These are phyloP conservation scores for Apodemus sylvaticus DNA, from an alignment of 2,113 vertebrate genomes.

Conservation along the genomic window DNA sequence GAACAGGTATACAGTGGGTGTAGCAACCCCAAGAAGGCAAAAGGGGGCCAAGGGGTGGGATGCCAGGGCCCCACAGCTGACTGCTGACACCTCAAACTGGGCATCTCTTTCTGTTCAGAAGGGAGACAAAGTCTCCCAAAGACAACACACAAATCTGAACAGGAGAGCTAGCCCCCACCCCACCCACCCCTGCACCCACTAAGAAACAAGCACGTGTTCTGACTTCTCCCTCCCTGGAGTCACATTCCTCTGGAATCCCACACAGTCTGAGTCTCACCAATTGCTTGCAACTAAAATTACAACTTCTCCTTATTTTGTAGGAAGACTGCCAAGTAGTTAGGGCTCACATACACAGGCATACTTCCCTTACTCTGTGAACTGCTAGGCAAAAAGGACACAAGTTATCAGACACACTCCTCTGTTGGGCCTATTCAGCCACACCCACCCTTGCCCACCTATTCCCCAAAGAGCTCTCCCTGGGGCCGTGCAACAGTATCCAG, in stretches of 20 bases:
- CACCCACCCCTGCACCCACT: neutral
- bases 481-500: too few species aligned
- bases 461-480: neutral
- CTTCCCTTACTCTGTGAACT: neutral
- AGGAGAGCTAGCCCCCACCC: neutral
- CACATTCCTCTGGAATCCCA: neutral
- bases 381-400: neutral
- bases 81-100: accelerated
- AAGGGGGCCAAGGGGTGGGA: neutral
- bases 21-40: neutral
- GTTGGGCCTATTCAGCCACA: neutral
- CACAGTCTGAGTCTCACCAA: neutral
- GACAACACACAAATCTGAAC: neutral
- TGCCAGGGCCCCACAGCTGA: too few species aligned
- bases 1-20: neutral
- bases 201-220: neutral
- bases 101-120: neutral
- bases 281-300: neutral
- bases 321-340: constrained; percentile 1
- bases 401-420: neutral
- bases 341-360: neutral
- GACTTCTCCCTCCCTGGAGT: neutral
- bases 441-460: neutral
- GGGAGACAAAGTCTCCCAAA: neutral
- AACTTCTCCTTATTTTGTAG: constrained; percentile 1